phyloP scores from a whole-genome alignment of 2,797 vertebrate species.

The Agapornis canus region DNA sequence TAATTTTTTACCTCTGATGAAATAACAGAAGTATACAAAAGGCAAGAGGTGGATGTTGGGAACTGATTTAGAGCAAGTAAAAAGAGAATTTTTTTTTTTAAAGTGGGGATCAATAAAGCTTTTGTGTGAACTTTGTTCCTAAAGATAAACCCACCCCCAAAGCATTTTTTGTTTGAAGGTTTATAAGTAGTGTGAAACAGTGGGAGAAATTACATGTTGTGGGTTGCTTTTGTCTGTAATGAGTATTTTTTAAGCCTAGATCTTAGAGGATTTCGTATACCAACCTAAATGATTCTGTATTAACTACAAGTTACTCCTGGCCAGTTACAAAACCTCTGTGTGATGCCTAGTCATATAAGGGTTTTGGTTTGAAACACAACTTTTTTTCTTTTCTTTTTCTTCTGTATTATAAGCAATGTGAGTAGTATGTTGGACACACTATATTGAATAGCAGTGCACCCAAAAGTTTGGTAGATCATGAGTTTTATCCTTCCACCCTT shows the following conservation, averaged over 20 bases:
- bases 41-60: not conserved
- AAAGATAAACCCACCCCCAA: not conserved
- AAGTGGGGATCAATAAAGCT: not conserved
- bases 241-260: not conserved
- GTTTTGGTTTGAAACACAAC: not conserved
- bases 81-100: not conserved
- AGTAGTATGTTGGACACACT: not conserved
- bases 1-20: rapidly evolving
- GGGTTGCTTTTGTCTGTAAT: not conserved
- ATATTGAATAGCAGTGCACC: not conserved
- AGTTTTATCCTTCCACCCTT: not conserved
- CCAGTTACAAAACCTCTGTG: not conserved
- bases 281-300: not conserved
- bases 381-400: not conserved
- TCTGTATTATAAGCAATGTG: not conserved
- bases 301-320: not conserved
- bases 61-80: not conserved
- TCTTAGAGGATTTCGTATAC: not conserved
- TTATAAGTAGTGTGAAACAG: not conserved
- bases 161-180: not conserved
- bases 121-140: not conserved
- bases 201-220: not conserved
- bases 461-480: not conserved
- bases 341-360: not conserved
- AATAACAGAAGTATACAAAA: not conserved